phyloP scores from a whole-genome alignment of 2,113 vertebrate genomes.

The Thamnophis sirtalis region DNA sequence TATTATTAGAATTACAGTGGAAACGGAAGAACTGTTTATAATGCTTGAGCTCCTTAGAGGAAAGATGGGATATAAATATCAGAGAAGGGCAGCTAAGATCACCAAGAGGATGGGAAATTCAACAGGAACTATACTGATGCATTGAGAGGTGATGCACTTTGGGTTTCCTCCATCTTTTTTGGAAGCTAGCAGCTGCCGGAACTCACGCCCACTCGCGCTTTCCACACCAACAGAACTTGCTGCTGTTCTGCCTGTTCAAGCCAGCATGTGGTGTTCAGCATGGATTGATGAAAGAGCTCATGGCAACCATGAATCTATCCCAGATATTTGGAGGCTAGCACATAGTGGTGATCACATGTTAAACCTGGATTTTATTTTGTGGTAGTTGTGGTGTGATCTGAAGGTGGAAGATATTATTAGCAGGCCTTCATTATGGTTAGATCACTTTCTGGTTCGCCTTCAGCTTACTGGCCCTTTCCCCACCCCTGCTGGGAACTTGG shows the following conservation, averaged over 20 bases:
- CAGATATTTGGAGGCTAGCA: not conserved
- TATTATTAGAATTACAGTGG: not conserved
- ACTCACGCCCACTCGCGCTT: not conserved
- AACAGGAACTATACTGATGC: not conserved
- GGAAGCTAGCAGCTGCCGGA: not conserved
- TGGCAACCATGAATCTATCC: not conserved
- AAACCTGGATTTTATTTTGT: not conserved
- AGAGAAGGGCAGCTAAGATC: not conserved
- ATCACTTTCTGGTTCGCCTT: not conserved
- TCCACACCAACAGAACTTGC: not conserved
- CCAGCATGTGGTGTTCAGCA: not conserved
- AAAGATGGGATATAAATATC: not conserved
- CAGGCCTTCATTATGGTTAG: not conserved
- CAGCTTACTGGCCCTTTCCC: not conserved
- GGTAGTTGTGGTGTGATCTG: not conserved
- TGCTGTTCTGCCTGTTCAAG: not conserved
- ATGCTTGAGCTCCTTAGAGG: not conserved
- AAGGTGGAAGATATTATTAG: not conserved
- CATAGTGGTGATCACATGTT: not conserved
- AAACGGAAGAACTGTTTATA: not conserved
- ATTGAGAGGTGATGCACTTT: not conserved
- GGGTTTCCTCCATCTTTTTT: not conserved
- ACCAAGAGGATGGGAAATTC: not conserved
- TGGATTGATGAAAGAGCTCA: not conserved
- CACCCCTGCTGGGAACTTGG: not conserved